Conservation (phyloP, 2,888 invertebrate species). For the Noctua janthina region DNA sequence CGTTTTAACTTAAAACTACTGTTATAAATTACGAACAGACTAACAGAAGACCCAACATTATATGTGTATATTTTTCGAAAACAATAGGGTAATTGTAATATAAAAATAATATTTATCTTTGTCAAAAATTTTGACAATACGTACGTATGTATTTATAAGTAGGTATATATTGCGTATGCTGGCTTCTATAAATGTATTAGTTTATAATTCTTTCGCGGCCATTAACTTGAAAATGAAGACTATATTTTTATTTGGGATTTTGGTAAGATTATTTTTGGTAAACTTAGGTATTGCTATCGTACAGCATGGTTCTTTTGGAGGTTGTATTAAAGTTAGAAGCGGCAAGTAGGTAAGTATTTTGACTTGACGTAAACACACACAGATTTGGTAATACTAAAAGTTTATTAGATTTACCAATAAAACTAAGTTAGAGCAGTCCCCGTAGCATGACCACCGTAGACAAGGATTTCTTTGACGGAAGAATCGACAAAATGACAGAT, state of each 20-base stretch:
- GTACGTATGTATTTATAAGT: not conserved
- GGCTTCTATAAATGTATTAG: not conserved
- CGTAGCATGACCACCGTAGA: no score
- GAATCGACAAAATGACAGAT: no score
- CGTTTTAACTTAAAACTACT: no score
- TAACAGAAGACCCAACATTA: not conserved
- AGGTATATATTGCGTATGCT: not conserved
- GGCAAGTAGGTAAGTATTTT: no score
- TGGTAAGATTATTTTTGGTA: constrained; percentile 14
- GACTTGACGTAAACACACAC: no score
- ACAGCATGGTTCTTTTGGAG: no score
- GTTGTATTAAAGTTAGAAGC: no score
- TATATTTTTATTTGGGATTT: constrained; percentile 5
- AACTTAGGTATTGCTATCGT: no score
- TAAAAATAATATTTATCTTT: constrained; percentile 9
- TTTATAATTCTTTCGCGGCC: not conserved
- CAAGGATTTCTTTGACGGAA: no score
- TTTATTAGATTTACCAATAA: no score
- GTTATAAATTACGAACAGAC: not conserved
- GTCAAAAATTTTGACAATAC: constrained; percentile 8
- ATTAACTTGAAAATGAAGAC: constrained; percentile 7
- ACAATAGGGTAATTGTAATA: constrained; percentile 20
- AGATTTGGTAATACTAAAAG: no score
- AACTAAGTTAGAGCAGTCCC: no score
- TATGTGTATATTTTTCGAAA: not conserved